Evolutionary conservation across 2,797 vertebrate species (phyloP), one percentile per base, ranked within the genome.

Genomic region (Columba guinea): DNA sequence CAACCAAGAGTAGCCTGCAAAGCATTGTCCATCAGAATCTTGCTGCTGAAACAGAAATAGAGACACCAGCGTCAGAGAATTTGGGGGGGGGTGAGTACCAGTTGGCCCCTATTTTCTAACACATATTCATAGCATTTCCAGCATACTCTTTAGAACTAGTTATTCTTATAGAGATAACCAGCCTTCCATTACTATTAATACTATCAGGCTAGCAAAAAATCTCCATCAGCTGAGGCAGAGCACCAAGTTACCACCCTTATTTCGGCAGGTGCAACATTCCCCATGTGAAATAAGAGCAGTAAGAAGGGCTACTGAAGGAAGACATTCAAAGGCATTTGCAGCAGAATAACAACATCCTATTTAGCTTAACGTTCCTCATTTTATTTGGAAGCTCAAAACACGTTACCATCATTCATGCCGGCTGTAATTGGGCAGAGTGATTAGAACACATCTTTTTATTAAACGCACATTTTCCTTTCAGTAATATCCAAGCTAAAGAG

Each of bases 391-490:
- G 89, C 53, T 88, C 4, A 3, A 89, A 94, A 84, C 63, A 65
- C 0, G 1, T 90, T 84, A 60, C 20, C 46, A 82, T 88, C 80
- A 86, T 84, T 96, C 83, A 74, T 85, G 71, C 39, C 89, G 79
- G 26, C 70, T 87, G 64, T 91, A 96, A 95, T 79, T 92, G 85
- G 77, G 82, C 35, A 84, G 79, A 94, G 63, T 56, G 63, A 94
- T 95, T 91, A 93, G 67, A 86, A 73, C 71, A 89, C 86, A 70
- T 96, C 96, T 94, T 93, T 74, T 28, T 90, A 93, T 94, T 95
- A 96, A 94, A 94, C 79, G 70, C 41, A 78, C 74, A 73, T 94
- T 96, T 96, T 94, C 69, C 8, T 67, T 90, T 90, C 79, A 86
- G 56, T 76, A 88, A 88, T 69, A 88, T 67, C 52, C 41, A 34